Percentiles rank a stretch among this genome's conserved stretches.
Conservation (phyloP, 64 coral and sea anemone species). For the Anthopleura sola region DNA sequence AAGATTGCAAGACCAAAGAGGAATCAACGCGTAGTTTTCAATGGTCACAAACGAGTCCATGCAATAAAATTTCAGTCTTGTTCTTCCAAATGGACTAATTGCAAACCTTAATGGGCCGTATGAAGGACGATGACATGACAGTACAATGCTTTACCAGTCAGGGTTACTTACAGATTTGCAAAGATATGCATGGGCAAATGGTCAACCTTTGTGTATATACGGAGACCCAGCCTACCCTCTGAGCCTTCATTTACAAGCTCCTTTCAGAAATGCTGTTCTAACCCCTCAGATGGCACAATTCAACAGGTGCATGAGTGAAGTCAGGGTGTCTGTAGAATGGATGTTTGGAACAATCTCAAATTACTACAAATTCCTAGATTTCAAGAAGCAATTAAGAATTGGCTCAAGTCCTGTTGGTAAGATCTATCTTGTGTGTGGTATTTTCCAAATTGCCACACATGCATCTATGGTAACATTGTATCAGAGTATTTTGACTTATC, state of each 20-base stretch:
- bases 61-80: too few relatives aligned
- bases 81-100: too few relatives aligned
- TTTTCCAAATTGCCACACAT: slow-evolving; percentile 40
- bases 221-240: slow-evolving; percentile 22
- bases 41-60: too few relatives aligned
- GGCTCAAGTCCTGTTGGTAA: slow-evolving; percentile 24
- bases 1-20: too few relatives aligned
- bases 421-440: slow-evolving; percentile 37
- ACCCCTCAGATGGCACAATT: slow-evolving; percentile 28
- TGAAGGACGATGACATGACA: slow-evolving; percentile 41
- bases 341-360: too few relatives aligned
- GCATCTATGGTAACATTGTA: slow-evolving; percentile 33
- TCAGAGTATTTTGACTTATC: slow-evolving; percentile 12
- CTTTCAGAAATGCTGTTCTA: slow-evolving; percentile 8
- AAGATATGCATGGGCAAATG: slow-evolving; percentile 16
- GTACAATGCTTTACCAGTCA: slow-evolving; percentile 25
- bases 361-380: slow-evolving; percentile 33
- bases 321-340: too few relatives aligned
- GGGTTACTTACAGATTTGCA: slow-evolving; percentile 32
- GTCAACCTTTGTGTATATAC: slow-evolving; percentile 18
- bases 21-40: too few relatives aligned
- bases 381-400: slow-evolving; percentile 16
- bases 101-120: too few relatives aligned
- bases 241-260: slow-evolving; percentile 19
- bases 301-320: too few relatives aligned